phyloP scores from a whole-genome alignment of 1,140 invertebrate species.

The Meteorus sp. region DNA sequence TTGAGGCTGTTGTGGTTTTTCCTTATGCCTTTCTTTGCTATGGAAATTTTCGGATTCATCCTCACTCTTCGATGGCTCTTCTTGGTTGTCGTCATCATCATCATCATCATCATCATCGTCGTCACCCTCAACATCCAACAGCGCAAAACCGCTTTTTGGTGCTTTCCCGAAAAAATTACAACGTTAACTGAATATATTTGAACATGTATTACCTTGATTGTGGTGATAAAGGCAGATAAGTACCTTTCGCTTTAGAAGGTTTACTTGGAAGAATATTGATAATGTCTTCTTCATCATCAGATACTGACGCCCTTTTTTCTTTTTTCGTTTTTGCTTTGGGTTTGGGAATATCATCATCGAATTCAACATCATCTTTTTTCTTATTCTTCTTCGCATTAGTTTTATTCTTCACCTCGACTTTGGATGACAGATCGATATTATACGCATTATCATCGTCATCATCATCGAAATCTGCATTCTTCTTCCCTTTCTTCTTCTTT shows the following conservation, averaged over 20 bases:
- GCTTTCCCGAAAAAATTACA: conserved; percentile 25
- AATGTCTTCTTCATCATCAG: conserved; percentile 47
- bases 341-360: conserved; percentile 56
- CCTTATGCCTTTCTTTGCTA: conserved; percentile 56
- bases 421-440: conserved; percentile 56
- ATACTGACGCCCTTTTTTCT: conserved; percentile 56
- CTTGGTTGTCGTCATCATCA: conserved; percentile 45
- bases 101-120: conserved; percentile 47
- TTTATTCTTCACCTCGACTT: conserved; percentile 36
- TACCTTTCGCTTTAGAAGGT: conserved; percentile 58
- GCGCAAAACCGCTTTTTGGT: conserved; percentile 63
- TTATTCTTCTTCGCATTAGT: conserved; percentile 46
- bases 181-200: conserved; percentile 1
- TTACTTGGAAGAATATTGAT: conserved; percentile 26
- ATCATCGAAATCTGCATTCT: conserved; percentile 50
- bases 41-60: conserved; percentile 57
- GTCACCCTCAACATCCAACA: conserved; percentile 64
- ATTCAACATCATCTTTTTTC: conserved; percentile 57
- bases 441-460: conserved; percentile 52
- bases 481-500: conserved; percentile 50
- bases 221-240: conserved; percentile 32
- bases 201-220: conserved; percentile 20
- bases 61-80: conserved; percentile 51
- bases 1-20: conserved; percentile 55
- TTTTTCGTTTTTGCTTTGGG: conserved; percentile 58